Percentiles rank a stretch among this genome's conserved stretches.
phyloP scores from a whole-genome alignment of 2,797 vertebrate genomes.

The Catamblyrhynchus diadema region DNA sequence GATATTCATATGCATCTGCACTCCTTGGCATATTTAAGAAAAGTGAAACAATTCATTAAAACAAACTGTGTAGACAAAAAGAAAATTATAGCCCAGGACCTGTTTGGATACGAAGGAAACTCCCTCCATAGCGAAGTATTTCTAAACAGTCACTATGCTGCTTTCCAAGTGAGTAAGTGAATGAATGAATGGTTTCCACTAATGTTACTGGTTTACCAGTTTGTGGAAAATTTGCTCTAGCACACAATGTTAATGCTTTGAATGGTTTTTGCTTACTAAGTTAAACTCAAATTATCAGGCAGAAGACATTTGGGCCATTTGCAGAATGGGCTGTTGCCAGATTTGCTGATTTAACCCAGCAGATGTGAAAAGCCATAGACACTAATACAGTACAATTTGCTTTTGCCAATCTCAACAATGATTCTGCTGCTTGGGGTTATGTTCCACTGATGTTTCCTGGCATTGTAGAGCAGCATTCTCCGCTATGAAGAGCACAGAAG shows the following conservation, averaged over 20 bases:
- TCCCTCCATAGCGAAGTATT: neutral
- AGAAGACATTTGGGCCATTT: slow-evolving; percentile 53
- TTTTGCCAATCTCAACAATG: slow-evolving; percentile 66
- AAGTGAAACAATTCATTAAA: neutral
- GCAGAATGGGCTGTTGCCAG: slow-evolving; percentile 33
- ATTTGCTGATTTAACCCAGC: slow-evolving; percentile 49
- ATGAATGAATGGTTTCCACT: neutral
- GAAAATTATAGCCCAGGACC: neutral
- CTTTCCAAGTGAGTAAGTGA: neutral
- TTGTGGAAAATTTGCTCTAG: slow-evolving; percentile 6
- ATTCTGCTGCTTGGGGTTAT: slow-evolving; percentile 53
- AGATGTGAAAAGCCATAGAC: slow-evolving; percentile 69
- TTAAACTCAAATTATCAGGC: slow-evolving; percentile 36
- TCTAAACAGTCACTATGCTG: neutral
- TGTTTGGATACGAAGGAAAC: neutral
- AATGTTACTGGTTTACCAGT: neutral
- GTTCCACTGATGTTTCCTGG: slow-evolving; percentile 50
- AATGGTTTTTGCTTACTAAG: slow-evolving; percentile 45
- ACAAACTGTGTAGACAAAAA: neutral
- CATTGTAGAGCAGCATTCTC: slow-evolving; percentile 22
- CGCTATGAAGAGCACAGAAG: slow-evolving; percentile 34
- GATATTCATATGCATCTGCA: neutral
- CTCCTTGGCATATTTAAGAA: neutral
- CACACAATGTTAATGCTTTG: neutral
- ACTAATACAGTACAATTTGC: slow-evolving; percentile 61